Evolutionary conservation across 2,888 invertebrate genomes (phyloP), one percentile per base, ranked within the genome.

Genomic region (Drosophila eohydei): DNA sequence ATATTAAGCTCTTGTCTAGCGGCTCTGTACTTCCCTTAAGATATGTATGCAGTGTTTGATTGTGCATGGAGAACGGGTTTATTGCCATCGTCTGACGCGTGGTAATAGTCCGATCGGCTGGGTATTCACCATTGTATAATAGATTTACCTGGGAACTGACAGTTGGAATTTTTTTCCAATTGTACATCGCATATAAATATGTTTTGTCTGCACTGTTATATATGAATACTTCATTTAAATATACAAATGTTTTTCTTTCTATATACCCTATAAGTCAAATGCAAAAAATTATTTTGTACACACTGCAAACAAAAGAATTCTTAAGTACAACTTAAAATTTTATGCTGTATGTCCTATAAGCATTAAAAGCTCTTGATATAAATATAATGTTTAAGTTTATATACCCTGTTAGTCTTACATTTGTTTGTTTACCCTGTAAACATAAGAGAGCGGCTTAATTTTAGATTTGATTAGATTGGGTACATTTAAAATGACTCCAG

Each of bases 61-160:
- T 48, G 50, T 9, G 64, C 26, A 14, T 9, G 3, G 48, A n/a
- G 48, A 48, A 48, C 48, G 48, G 48, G 57, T 46, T 66, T 66
- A 44, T 36, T 11, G 9, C 44, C 6, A 26, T 38, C 61, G 51
- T 36, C 54, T 34, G 26, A 34, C 28, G 36, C 30, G 44, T 36
- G 54, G 36, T 54, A 12, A 44, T 36, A 36, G n/a, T 36, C 6
- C 11, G 14, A 32, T 8, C 32, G 40, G 12, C 30, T 43, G 32
- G 30, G 55, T 32, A 43, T 55, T 41, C 21, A 43, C 32, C 30
- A 21, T 21, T 55, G 32, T 21, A 32, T 48, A 16, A 11, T 30
- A 9, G 5, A 11, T 30, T 48, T 5, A 48, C 16, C 30, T 11
- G 30, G 14, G 36, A 28, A 36, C 28, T 28, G 21, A 32, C 32